Base-by-base conservation (phyloP, 2,113 vertebrate species). In the Platycercus adscitus region DNA sequence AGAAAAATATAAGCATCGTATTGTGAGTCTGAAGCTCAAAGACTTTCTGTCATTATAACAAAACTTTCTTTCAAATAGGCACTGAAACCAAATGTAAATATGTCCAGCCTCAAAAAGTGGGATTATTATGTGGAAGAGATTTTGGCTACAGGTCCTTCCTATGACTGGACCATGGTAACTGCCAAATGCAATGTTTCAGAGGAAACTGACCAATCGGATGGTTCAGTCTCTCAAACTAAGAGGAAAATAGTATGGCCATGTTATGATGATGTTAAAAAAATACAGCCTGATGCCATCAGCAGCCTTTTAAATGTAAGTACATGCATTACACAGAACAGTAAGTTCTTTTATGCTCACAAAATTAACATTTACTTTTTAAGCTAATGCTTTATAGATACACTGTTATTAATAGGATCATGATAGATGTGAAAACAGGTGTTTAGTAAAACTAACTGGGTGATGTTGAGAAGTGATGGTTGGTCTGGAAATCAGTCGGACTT, bases 171-270 rank as follows among this genome's bases (percentile, higher is more conserved):
- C 69, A 98, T 98, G 98, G 96, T 98, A 82, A 94, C 98, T 14
- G 92, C 97, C 61, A 98, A 97, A 96, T 94, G 97, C 39, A 96
- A 95, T 52, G 94, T 95, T 85, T 71, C 96, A 0, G 99, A 99
- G 78, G 99, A 99, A 75, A 25, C 87, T 5, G 98, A 98, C 43
- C 97, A 93, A 43, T 33, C 56, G 0, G 91, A 97, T 56, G 96
- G 95, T 18, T 82, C 98, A 11, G 76, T 96, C 37, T 81, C 98
- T 68, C 98, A 97, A 94, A 99, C 98, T 25, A 98, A 98, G 95
- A 98, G 99, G 96, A 98, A 98, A 96, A 99, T 99, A 14, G 98
- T 99, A 44, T 99, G 99, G 99, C 99, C 99, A 0, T 99, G 99
- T 96, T 99, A 99, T 33, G 99, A 99, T 92, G 98, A 99, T 33